phyloP scores from a whole-genome alignment of 1,140 invertebrate genomes.

The Proales similis region DNA sequence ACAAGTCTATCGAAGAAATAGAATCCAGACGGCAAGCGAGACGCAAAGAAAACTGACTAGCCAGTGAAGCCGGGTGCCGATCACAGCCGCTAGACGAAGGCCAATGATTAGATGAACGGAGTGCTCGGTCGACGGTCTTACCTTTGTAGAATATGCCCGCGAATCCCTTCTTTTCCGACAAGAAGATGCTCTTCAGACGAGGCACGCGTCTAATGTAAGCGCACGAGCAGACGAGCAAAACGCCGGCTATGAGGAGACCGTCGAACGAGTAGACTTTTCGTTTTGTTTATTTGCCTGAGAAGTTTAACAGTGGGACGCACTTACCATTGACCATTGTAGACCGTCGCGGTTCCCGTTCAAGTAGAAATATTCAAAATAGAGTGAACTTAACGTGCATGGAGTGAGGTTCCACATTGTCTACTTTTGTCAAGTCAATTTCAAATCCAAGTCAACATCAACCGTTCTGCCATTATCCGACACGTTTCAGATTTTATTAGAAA shows the following conservation, averaged over 20 bases:
- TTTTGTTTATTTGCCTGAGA: too few relatives aligned
- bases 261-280: conserved; percentile 51
- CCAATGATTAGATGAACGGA: not conserved
- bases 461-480: too few relatives aligned
- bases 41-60: conserved; percentile 46
- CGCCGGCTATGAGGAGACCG: conserved; percentile 47
- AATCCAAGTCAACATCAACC: too few relatives aligned
- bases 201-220: conserved; percentile 51
- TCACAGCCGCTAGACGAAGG: conserved; percentile 46
- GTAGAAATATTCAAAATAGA: too few relatives aligned
- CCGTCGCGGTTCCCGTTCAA: too few relatives aligned
- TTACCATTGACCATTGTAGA: too few relatives aligned
- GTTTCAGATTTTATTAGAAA: too few relatives aligned
- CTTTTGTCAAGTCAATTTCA: too few relatives aligned
- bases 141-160: conserved; percentile 54
- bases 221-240: conserved; percentile 51
- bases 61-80: conserved; percentile 48
- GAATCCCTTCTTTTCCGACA: conserved; percentile 52
- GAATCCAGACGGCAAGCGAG: conserved; percentile 48
- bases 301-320: too few relatives aligned
- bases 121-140: conserved; percentile 36
- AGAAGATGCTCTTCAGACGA: conserved; percentile 48
- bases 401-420: too few relatives aligned
- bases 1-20: conserved; percentile 40
- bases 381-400: too few relatives aligned